Percentiles rank a stretch among this genome's conserved stretches.
phyloP scores from a whole-genome alignment of 2,888 invertebrate genomes.

The Ischnus inquisitorius region DNA sequence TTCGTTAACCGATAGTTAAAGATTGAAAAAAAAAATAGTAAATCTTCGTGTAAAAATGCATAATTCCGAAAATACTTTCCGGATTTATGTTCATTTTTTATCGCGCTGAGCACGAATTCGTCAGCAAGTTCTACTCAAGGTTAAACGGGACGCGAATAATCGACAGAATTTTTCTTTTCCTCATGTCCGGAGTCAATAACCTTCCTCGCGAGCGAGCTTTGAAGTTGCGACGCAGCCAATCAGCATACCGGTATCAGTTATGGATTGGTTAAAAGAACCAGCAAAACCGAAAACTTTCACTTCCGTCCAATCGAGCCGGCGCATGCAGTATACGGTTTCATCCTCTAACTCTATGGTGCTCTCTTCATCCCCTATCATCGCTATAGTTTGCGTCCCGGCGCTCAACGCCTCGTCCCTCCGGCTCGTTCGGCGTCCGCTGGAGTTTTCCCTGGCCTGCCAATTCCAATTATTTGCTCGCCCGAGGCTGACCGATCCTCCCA shows the following conservation, averaged over 20 bases:
- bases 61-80: too few species aligned
- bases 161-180: not conserved
- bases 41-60: too few species aligned
- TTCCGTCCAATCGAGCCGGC: not conserved
- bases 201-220: not conserved
- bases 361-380: slow-evolving; percentile 13
- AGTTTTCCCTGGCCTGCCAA: slow-evolving; percentile 62
- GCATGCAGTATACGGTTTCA: slow-evolving; percentile 4
- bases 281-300: not conserved
- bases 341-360: not conserved
- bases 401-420: slow-evolving; percentile 46
- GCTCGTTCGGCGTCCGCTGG: slow-evolving; percentile 30
- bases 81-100: too few species aligned
- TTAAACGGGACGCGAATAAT: not conserved
- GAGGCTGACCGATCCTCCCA: slow-evolving; percentile 80
- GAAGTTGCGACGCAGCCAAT: not conserved
- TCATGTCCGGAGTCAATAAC: not conserved
- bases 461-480: slow-evolving; percentile 80
- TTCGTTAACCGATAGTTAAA: too few species aligned
- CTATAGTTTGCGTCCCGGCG: slow-evolving; percentile 53
- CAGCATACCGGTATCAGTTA: not conserved
- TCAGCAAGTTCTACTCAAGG: too few species aligned
- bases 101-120: too few species aligned
- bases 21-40: too few species aligned
- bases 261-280: not conserved